Evolutionary conservation across 2,113 vertebrate species (phyloP), one percentile per base, ranked within the genome.

Genomic region (Taxidea taxus): DNA sequence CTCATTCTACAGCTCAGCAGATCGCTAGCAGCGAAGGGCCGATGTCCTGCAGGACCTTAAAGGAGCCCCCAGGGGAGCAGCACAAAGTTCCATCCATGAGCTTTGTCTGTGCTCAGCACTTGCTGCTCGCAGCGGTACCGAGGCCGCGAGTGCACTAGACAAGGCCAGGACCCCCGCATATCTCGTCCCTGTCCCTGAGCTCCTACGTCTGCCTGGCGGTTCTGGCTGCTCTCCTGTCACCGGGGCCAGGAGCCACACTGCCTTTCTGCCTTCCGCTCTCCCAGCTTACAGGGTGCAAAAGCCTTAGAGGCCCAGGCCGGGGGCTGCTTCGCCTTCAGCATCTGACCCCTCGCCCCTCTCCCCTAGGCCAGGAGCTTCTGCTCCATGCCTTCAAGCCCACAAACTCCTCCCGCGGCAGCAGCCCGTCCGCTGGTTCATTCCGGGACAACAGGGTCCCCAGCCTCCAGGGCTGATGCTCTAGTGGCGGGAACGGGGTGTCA

Each of bases 281-380:
- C 31, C 86, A 82, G 37, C 23, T 34, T 31, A 7, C 87, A 6
- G 2, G 4, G 34, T 6, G 7, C 25, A 5, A 47, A 42, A 27
- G 49, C 51, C 80, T 54, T n/a, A n/a, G 47, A 81, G 47, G n/a
- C 78, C 42, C 27, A 15, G 31, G 27, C 34, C 16, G 42, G 58
- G 7, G 80, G 44, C 21, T 6, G 1, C 23, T 1, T 70, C 75
- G 2, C n/a, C 37, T 47, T 56, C 20, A 1, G 77, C 42, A 29
- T 16, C 44, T 0, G 1, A 39, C 47, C 27, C 7, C 77, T 54
- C 14, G 25, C 18, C 13, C 39, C 44, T 13, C 0, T 0, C 21
- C n/a, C 62, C 72, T 44, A 44, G 0, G 3, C 39, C 51, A 37
- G 58, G 49, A 4, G 13, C 72, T 31, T 4, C 60, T 58, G 49